Evolutionary conservation across 2,113 vertebrate genomes (phyloP), one percentile per base, ranked within the genome.

Genomic region (Seriola rivoliana): DNA sequence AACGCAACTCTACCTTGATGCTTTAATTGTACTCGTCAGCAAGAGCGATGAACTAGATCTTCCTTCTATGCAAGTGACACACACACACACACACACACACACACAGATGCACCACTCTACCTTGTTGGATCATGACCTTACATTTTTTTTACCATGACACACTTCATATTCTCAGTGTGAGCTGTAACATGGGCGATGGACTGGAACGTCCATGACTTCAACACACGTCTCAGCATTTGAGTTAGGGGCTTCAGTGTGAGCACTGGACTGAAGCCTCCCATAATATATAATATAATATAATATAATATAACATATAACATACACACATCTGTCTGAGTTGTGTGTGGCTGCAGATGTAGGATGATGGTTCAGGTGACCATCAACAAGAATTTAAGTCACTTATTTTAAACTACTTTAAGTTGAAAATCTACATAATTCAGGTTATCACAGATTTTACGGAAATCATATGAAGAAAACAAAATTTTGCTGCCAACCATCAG

Each of bases 81-180:
- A 29, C 29, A 84, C 21, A 42, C 48, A 29, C 29, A 29, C 29
- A 36, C 4, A 6, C 34, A 36, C 63, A 62, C 16, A 23, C 66
- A 73, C 73, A 44, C 80, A 29, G 48, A 19, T 54, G 75, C 66
- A 54, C 12, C 34, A 14, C 23, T 78, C 58, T 42, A 59, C 78
- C 77, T 78, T 81, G 69, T 69, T 68, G 85, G 75, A 66, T 79
- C 78, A 64, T 73, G 68, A 87, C 85, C 85, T 83, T 71, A 86
- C 80, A 85, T 66, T 23, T 23, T 67, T 79, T 58, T 86, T 71
- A 44, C 57, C 40, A 71, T 68, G 78, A 81, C 84, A 84, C 82
- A 70, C 42, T 59, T 64, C 54, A 85, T 83, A 38, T 85, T 88
- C 62, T 82, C 76, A 80, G 79, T 54, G 60, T 76, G 74, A 84